Percentiles rank a stretch among this genome's conserved stretches.
phyloP scores from a whole-genome alignment of 1,140 invertebrate genomes.

The Drosophila albomicans region DNA sequence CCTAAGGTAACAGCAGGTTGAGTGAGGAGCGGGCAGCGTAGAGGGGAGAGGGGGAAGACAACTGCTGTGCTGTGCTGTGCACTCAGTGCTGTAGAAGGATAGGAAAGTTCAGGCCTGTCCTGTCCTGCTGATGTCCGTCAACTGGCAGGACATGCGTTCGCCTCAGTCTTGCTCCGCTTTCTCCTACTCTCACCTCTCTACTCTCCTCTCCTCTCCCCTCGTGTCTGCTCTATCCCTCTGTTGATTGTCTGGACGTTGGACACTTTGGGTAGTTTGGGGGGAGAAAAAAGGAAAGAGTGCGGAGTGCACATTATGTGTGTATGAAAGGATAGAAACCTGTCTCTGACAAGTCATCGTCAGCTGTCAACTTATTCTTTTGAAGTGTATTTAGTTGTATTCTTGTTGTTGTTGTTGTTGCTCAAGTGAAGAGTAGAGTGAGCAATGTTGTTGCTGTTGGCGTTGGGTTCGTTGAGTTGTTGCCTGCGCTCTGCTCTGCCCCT shows the following conservation, averaged over 20 bases:
- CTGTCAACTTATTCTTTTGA: conserved; percentile 85
- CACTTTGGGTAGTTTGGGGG: conserved; percentile 20
- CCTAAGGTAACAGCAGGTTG: conserved; percentile 63
- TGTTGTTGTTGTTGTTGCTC: conserved; percentile 51
- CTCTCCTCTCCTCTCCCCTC: too few species aligned
- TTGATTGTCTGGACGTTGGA: conserved; percentile 50
- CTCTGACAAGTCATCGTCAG: conserved; percentile 84
- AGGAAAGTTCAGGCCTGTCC: conserved; percentile 61
- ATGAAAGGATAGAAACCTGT: conserved; percentile 83
- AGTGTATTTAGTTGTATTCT: conserved; percentile 81
- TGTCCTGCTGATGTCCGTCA: conserved; percentile 58
- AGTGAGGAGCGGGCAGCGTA: neutral
- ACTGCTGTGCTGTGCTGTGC: neutral
- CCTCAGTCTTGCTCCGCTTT: conserved; percentile 14
- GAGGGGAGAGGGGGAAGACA: neutral
- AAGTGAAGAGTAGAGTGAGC: conserved; percentile 5
- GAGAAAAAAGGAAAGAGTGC: conserved; percentile 10
- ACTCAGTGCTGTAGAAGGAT: conserved; percentile 3
- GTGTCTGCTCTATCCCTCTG: conserved; percentile 3
- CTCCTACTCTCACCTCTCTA: neutral
- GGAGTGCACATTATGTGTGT: conserved; percentile 64
- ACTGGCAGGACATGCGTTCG: conserved; percentile 61
- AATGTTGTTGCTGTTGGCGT: conserved; percentile 31
- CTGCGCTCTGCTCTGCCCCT: neutral
- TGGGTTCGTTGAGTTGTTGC: conserved; percentile 2